A percentile compares a stretch with the other conserved stretches of the same genome.
Evolutionary conservation across 2,888 invertebrate genomes (phyloP).

Genomic region (Plagiodera versicolora): DNA sequence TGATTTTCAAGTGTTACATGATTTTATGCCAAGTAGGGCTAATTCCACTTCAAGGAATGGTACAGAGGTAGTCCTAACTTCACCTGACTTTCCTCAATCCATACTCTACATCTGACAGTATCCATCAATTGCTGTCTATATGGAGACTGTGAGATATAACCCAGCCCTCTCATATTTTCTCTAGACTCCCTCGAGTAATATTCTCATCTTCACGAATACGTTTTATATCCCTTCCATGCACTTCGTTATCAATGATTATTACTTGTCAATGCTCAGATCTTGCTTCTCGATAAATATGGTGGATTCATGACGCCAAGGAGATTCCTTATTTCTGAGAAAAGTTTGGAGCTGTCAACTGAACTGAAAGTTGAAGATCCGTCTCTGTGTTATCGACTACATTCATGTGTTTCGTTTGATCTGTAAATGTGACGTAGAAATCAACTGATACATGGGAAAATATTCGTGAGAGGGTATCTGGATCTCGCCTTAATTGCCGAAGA

Average conservation of each 20-base stretch:
- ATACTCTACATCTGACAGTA: slow-evolving; percentile 47
- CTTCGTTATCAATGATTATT: slow-evolving; percentile 52
- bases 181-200: slow-evolving; percentile 50
- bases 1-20: too few species aligned
- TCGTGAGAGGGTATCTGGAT: background rate
- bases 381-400: too few species aligned
- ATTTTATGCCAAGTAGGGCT: too few species aligned
- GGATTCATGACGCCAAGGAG: background rate
- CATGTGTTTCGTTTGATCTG: too few species aligned
- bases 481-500: background rate
- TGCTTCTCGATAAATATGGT: slow-evolving; percentile 27
- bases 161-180: slow-evolving; percentile 49
- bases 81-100: too few species aligned
- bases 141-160: slow-evolving; percentile 47
- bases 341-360: too few species aligned
- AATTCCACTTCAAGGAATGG: too few species aligned
- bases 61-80: too few species aligned
- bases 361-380: too few species aligned
- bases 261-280: slow-evolving; percentile 45
- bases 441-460: background rate
- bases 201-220: slow-evolving; percentile 47
- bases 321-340: too few species aligned
- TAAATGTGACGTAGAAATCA: background rate
- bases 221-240: slow-evolving; percentile 47
- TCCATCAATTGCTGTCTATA: slow-evolving; percentile 50